A percentile compares a stretch with the other conserved stretches of the same genome.
phyloP scores from a whole-genome alignment of 2,113 vertebrate genomes.

The Daphoenositta chrysoptera region DNA sequence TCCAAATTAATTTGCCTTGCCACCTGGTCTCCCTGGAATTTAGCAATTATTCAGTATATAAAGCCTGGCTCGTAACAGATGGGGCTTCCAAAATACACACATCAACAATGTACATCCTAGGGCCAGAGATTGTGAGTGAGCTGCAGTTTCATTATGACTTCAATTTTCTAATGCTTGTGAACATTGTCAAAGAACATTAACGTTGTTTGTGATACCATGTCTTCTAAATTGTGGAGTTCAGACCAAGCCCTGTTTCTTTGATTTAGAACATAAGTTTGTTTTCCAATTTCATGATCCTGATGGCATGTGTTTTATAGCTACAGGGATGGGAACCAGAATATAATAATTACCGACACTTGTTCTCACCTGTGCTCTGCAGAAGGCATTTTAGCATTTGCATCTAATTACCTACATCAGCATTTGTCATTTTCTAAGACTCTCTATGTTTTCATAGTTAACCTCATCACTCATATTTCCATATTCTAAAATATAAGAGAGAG shows the following conservation, averaged over 20 bases:
- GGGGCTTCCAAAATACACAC: constrained; percentile 28
- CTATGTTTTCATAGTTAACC: not conserved
- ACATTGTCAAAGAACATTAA: constrained; percentile 41
- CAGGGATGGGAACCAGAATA: not conserved
- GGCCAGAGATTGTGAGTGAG: constrained; percentile 39
- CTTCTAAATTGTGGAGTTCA: constrained; percentile 31
- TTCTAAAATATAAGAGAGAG: not conserved
- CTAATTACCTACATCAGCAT: not conserved
- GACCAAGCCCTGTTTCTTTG: constrained; percentile 19
- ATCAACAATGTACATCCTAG: constrained; percentile 39
- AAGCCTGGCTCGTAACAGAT: constrained; percentile 50
- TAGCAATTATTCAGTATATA: constrained; percentile 53
- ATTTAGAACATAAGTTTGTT: constrained; percentile 33
- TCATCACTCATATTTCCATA: not conserved
- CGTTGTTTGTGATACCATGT: not conserved
- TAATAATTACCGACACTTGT: not conserved
- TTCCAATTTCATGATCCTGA: constrained; percentile 17
- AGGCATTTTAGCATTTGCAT: not conserved
- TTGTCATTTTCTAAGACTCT: not conserved
- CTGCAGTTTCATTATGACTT: constrained; percentile 52
- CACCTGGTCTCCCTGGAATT: constrained; percentile 55
- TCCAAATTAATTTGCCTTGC: constrained; percentile 60
- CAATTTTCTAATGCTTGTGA: constrained; percentile 51
- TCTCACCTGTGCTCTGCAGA: constrained; percentile 17
- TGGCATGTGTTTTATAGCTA: constrained; percentile 7